A percentile compares a stretch with the other conserved stretches of the same genome.
phyloP scores from a whole-genome alignment of 2,797 vertebrate genomes.

The Syndactyla subalaris region DNA sequence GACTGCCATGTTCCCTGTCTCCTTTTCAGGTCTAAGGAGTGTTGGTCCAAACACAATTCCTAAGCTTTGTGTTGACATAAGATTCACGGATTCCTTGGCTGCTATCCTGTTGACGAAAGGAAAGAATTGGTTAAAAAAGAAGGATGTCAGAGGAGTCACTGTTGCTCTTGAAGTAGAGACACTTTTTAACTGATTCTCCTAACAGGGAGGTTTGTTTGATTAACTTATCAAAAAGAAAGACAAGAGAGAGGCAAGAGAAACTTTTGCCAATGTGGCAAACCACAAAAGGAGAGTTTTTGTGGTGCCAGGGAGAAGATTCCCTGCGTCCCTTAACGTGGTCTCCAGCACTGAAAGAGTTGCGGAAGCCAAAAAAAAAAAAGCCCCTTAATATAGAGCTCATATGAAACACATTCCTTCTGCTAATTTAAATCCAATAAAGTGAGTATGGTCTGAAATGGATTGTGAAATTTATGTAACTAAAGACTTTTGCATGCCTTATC shows the following conservation, averaged over 20 bases:
- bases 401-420: slow-evolving; percentile 52
- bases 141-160: slow-evolving; percentile 40
- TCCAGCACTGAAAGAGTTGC: neutral
- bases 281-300: neutral
- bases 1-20: slow-evolving; percentile 89
- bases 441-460: slow-evolving; percentile 27
- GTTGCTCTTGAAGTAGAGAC: slow-evolving; percentile 9
- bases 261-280: neutral
- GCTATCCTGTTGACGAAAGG: slow-evolving; percentile 83
- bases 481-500: slow-evolving; percentile 19
- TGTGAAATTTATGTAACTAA: slow-evolving; percentile 39
- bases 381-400: neutral
- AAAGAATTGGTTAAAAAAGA: slow-evolving; percentile 57
- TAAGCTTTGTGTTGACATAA: slow-evolving; percentile 93
- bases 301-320: neutral
- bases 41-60: slow-evolving; percentile 96
- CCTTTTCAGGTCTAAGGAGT: slow-evolving; percentile 90
- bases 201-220: neutral
- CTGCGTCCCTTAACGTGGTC: neutral
- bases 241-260: neutral
- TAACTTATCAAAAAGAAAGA: neutral
- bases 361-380: neutral
- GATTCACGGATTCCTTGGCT: slow-evolving; percentile 84
- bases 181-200: neutral
- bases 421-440: slow-evolving; percentile 66